phyloP scores from a whole-genome alignment of 2,113 vertebrate genomes.

The Pseudorhombus dupliciocellatus region DNA sequence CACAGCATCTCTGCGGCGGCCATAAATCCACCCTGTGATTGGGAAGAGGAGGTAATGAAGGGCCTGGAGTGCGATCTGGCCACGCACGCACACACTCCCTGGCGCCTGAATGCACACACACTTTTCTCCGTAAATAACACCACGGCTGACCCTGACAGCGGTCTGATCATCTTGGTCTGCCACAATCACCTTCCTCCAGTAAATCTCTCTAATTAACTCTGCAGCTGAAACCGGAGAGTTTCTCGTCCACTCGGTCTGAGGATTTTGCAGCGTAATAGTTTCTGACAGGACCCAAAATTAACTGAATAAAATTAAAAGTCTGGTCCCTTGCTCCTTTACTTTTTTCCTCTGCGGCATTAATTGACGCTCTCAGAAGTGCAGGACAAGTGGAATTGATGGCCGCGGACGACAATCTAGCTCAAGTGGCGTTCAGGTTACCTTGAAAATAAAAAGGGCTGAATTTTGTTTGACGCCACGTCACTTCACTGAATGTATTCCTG shows the following conservation, averaged over 20 bases:
- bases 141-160: slow-evolving; percentile 61
- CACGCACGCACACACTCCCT: slow-evolving; percentile 24
- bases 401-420: slow-evolving; percentile 34
- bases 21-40: slow-evolving; percentile 71
- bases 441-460: slow-evolving; percentile 31
- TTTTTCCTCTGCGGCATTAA: slow-evolving; percentile 37
- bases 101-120: slow-evolving; percentile 13
- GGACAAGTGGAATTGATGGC: slow-evolving; percentile 41
- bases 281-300: slow-evolving; percentile 59
- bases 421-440: slow-evolving; percentile 48
- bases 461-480: slow-evolving; percentile 51
- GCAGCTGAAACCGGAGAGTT: slow-evolving; percentile 42
- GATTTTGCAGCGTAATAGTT: slow-evolving; percentile 36
- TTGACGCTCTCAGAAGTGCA: slow-evolving; percentile 47
- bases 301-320: slow-evolving; percentile 44
- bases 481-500: slow-evolving; percentile 46
- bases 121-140: slow-evolving; percentile 64
- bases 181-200: slow-evolving; percentile 65
- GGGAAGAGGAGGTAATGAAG: slow-evolving; percentile 71
- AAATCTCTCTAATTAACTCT: slow-evolving; percentile 73
- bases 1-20: slow-evolving; percentile 46
- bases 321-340: neutral
- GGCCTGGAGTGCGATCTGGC: slow-evolving; percentile 23
- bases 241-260: slow-evolving; percentile 42
- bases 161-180: slow-evolving; percentile 60